Conservation (phyloP, 2,797 vertebrate genomes). For the Tiaroga cobitis region DNA sequence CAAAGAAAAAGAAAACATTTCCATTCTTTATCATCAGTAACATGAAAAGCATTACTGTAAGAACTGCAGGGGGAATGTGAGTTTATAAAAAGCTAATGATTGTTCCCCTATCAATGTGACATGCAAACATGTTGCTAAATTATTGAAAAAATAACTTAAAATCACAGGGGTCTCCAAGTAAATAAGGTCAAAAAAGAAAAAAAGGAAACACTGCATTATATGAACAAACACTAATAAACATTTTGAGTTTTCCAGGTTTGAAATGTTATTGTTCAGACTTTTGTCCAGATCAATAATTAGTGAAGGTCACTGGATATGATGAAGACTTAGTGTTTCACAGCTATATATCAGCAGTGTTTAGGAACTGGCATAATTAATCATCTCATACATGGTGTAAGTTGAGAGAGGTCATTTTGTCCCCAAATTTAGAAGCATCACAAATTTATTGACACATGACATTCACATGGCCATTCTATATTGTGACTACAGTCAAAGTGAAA, state of each 20-base stretch:
- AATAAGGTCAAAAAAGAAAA: not conserved
- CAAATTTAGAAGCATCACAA: not conserved
- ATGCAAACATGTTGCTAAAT: not conserved
- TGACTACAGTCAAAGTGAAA: not conserved
- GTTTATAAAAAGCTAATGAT: not conserved
- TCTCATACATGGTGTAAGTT: not conserved
- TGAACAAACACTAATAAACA: not conserved
- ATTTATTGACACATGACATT: not conserved
- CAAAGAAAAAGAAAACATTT: not conserved
- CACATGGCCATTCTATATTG: not conserved
- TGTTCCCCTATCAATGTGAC: not conserved
- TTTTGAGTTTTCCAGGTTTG: not conserved
- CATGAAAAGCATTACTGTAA: not conserved
- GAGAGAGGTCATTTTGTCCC: not conserved
- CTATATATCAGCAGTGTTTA: not conserved
- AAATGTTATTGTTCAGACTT: not conserved
- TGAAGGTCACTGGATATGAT: not conserved
- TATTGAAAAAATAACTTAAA: not conserved
- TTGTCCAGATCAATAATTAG: not conserved
- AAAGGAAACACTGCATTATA: not conserved
- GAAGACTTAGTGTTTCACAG: not conserved
- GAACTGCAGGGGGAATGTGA: not conserved
- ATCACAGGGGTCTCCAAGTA: not conserved
- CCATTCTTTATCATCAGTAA: not conserved
- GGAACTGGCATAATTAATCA: not conserved